phyloP scores from a whole-genome alignment of 2,113 vertebrate species.

The Okapia johnstoni region DNA sequence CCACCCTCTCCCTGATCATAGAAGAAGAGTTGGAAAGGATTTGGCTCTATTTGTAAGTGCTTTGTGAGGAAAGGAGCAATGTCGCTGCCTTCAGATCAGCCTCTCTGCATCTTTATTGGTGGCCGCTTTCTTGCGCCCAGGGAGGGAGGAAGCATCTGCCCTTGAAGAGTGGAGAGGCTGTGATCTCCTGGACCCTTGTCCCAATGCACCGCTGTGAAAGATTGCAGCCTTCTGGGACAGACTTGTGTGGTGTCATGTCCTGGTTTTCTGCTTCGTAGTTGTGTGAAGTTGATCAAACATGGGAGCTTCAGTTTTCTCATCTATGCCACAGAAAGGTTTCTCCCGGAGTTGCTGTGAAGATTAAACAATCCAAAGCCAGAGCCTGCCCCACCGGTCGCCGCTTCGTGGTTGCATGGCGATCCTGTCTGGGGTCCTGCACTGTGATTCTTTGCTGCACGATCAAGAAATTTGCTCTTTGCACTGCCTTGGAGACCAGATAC shows the following conservation, averaged over 20 bases:
- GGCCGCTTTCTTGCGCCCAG: not conserved
- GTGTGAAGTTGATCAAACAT: not conserved
- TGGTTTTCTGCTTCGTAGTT: not conserved
- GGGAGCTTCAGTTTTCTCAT: not conserved
- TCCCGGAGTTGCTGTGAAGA: not conserved
- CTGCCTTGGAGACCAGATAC: not conserved
- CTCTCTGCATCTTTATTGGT: not conserved
- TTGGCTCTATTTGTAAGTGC: not conserved
- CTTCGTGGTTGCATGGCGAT: accelerated
- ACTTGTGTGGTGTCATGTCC: not conserved
- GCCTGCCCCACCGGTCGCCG: too few species aligned
- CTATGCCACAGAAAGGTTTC: not conserved
- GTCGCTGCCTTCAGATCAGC: too few species aligned
- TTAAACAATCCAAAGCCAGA: not conserved
- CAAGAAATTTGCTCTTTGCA: not conserved
- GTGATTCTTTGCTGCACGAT: not conserved
- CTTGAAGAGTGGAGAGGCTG: too few species aligned
- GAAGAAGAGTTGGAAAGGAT: not conserved
- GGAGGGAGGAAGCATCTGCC: not conserved
- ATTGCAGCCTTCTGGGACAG: too few species aligned
- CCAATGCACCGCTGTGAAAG: not conserved
- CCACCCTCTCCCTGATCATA: not conserved
- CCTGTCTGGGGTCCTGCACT: not conserved
- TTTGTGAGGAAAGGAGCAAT: not conserved
- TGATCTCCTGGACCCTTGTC: too few species aligned